Evolutionary conservation across 2,113 vertebrate genomes (phyloP).

Genomic region (Spizaetus ornatus): DNA sequence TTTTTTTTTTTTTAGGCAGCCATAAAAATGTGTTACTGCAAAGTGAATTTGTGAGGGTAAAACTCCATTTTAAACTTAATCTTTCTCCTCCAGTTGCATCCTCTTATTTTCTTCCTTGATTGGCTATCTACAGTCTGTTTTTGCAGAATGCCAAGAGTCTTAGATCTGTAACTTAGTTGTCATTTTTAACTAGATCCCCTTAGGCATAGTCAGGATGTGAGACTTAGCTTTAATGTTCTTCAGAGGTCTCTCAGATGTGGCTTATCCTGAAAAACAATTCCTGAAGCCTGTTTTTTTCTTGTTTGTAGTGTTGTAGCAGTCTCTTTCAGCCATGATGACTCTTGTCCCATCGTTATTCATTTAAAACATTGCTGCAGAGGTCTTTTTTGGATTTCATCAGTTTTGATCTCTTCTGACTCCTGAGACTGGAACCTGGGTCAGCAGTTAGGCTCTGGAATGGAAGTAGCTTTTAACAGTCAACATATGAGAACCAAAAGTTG

Average conservation of each 20-base stretch:
- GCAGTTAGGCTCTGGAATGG: background rate
- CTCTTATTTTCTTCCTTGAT: background rate
- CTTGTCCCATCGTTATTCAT: background rate
- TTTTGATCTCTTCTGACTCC: background rate
- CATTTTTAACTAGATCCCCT: background rate
- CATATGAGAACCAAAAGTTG: background rate
- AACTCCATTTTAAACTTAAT: fast-evolving
- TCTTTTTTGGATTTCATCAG: background rate
- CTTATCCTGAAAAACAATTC: background rate
- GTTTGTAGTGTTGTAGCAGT: background rate
- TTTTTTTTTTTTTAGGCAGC: background rate
- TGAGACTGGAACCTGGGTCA: background rate
- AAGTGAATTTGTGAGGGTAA: background rate
- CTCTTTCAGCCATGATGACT: background rate
- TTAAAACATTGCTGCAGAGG: background rate
- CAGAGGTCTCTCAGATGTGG: background rate
- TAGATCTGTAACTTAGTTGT: background rate
- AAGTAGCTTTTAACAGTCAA: background rate
- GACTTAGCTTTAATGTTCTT: background rate
- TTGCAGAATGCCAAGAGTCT: background rate
- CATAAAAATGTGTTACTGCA: background rate
- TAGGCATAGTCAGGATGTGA: background rate
- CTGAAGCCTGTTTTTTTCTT: background rate
- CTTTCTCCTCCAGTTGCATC: background rate
- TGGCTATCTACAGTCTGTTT: background rate